Evolutionary conservation across 1,140 invertebrate genomes (phyloP).

Genomic region (Thaumetopoea pityocampa): DNA sequence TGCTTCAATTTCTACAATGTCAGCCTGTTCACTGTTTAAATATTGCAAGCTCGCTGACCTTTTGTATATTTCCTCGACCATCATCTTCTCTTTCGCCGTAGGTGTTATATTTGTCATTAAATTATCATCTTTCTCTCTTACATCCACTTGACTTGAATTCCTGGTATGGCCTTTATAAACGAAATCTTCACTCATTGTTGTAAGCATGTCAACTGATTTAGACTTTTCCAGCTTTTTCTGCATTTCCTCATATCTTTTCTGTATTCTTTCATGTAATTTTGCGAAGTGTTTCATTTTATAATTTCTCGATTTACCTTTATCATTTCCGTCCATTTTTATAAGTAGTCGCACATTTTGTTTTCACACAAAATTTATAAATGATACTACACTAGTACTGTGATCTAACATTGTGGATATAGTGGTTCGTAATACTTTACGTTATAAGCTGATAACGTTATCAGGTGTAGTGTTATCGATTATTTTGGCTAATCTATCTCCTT

Average conservation of each 20-base stretch:
- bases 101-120: too few relatives aligned
- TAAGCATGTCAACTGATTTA: constrained; percentile 47
- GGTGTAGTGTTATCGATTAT: constrained; percentile 22
- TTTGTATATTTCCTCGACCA: too few relatives aligned
- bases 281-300: constrained; percentile 39
- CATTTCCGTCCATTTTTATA: constrained; percentile 26
- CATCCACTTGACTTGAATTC: constrained; percentile 34
- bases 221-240: constrained; percentile 57
- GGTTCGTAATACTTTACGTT: constrained; percentile 7
- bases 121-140: constrained; percentile 27
- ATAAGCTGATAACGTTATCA: constrained; percentile 23
- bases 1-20: too few relatives aligned
- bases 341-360: constrained; percentile 4
- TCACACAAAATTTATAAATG: background rate
- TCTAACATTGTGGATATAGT: constrained; percentile 19
- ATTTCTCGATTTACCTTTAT: constrained; percentile 18
- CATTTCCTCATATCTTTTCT: constrained; percentile 61
- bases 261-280: constrained; percentile 51
- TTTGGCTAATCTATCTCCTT: constrained; percentile 25
- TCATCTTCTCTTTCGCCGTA: too few relatives aligned
- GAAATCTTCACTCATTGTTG: constrained; percentile 32
- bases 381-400: background rate
- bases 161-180: constrained; percentile 29
- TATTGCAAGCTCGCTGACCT: too few relatives aligned
- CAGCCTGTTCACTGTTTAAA: too few relatives aligned